phyloP scores from a whole-genome alignment of 2,797 vertebrate species.

The Chaetophractus vellerosus region DNA sequence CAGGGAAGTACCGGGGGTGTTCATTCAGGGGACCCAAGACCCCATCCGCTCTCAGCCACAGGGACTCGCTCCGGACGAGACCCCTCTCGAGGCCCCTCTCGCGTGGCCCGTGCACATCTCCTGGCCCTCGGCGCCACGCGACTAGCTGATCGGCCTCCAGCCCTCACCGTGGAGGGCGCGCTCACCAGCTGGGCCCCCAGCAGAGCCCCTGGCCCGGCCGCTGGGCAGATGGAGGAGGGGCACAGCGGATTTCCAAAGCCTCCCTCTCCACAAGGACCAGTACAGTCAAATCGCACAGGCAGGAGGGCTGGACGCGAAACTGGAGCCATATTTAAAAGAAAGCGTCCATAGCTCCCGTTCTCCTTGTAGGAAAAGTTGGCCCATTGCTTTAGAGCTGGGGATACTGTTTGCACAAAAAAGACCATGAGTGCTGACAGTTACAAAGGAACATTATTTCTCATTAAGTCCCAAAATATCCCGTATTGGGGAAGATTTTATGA shows the following conservation, averaged over 20 bases:
- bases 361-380: not conserved
- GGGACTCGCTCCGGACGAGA: not conserved
- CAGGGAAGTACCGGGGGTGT: no score
- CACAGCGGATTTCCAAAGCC: not conserved
- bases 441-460: not conserved
- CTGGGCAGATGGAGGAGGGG: not conserved
- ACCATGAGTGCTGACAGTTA: no score
- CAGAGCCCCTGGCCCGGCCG: not conserved
- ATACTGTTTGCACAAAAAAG: fast-evolving
- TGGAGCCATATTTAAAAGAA: no score
- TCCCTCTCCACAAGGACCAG: not conserved
- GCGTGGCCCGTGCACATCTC: no score
- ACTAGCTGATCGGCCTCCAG: not conserved
- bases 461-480: not conserved
- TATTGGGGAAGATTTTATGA: not conserved
- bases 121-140: no score
- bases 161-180: not conserved
- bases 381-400: not conserved
- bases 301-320: not conserved
- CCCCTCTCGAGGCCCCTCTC: not conserved
- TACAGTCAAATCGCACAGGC: not conserved
- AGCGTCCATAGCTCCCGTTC: not conserved
- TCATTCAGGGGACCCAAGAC: not conserved
- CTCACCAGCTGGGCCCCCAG: not conserved
- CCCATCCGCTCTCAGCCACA: not conserved